Base-by-base conservation (phyloP, 2,888 invertebrate genomes). In the Isotomurus palustris region DNA sequence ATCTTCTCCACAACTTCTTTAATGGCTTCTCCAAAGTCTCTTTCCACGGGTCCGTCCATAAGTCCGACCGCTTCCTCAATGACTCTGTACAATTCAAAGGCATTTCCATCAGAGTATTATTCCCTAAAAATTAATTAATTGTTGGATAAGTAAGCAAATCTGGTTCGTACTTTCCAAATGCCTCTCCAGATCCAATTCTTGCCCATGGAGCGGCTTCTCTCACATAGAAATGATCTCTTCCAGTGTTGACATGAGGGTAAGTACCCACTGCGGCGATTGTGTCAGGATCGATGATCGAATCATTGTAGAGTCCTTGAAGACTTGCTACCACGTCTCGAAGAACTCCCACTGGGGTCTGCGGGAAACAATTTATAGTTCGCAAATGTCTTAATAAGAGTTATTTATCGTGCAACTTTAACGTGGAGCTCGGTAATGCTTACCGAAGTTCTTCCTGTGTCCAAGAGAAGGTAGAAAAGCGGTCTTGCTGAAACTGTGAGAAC, bases 21-120 rank as follows among this genome's bases (percentile, higher is more conserved):
- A 28, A 67, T 58, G 5, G 66, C 66, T 35, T 35, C 27, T 25
- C 62, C 66, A 52, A 64, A 64, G 40, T 67, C 60, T 1, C 66
- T 58, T 21, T 60, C 48, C 8, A 56, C 56, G 25, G 60, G 58
- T 3, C 64, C 64, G 10, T 58, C 58, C 3, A 48, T 27, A 41
- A 43, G 29, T 17, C 17, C 24, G 8, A 47, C n/a, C 3, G 58
- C 40, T 3, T 47, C 50, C 6, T 45, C 45, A 24, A 64, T 49
- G 21, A 53, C 58, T 3, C 64, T 64, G 22, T 22, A 22, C 21
- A n/a, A 8, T n/a, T 24, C 43, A 28, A 38, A 47, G 27, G 25
- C 27, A 38, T 43, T n/a, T 38, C 43, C 22, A 19, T 19, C 12
- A 38, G 49, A 49, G 49, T 41, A 50, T 10, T 38, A 55, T 35